Evolutionary conservation across 2,888 invertebrate species (phyloP), one percentile per base, ranked within the genome.

Genomic region (Clitarchus hookeri): DNA sequence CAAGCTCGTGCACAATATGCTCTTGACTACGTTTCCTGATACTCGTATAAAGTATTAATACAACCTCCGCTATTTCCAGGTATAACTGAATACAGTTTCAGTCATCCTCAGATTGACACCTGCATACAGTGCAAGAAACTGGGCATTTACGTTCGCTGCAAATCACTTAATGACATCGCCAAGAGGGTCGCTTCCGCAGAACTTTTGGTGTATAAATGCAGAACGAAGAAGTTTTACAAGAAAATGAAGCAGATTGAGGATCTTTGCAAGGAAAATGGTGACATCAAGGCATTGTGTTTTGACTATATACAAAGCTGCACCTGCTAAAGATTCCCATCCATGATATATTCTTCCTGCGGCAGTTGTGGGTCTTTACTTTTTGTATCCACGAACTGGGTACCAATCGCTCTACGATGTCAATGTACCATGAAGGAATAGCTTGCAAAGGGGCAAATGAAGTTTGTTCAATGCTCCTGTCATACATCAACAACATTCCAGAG

Each of bases 51-150:
- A 54, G 26, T 85, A 85, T 85, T 54, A 85, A 85, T 85, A 78
- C 53, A 85, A 86, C 44, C 16, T 85, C 19, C 80, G 23, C 25
- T 65, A 87, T 79, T 85, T n/a, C 79, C 77, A 82, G 12, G 80
- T n/a, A 85, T 84, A 85, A 85, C 65, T 87, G 78, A 48, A 9
- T 84, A 85, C 80, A 48, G 65, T 23, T 86, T 86, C 25, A 85
- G 86, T 25, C 26, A 82, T 25, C 86, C 86, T 25, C 86, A 86
- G 77, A 83, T 86, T 65, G 86, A 86, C n/a, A 79, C 84, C 27
- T 86, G 84, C 48, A 48, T 16, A 25, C 85, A 85, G 23, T 85
- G 86, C 26, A 85, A 86, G 36, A 83, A 85, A 16, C 48, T 86
- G 79, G 79, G 79, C 12, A 19, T 79, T 48, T 13, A 48, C 11